phyloP scores from a whole-genome alignment of 2,888 invertebrate genomes.

The Leptothorax acervorum region DNA sequence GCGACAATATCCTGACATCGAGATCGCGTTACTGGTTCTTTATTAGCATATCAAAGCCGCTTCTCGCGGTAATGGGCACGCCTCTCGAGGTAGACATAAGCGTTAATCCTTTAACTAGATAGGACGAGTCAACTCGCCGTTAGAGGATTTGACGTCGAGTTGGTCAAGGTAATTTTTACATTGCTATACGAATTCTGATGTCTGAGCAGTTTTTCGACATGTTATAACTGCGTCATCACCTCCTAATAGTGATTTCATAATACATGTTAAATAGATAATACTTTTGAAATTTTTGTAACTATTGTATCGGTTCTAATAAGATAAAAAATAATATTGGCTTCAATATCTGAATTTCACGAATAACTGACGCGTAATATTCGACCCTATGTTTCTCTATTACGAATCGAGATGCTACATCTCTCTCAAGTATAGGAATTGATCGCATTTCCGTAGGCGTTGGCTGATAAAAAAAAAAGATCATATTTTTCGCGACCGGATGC shows the following conservation, averaged over 20 bases:
- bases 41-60: conserved; percentile 53
- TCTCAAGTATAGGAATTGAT: conserved; percentile 25
- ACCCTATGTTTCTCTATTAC: background rate
- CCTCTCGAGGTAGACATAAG: conserved; percentile 15
- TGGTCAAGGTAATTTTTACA: conserved; percentile 12
- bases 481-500: conserved; percentile 10
- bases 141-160: background rate
- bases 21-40: conserved; percentile 51
- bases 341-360: background rate
- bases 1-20: conserved; percentile 47
- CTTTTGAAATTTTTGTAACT: background rate
- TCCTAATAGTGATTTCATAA: background rate
- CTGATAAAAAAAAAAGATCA: background rate
- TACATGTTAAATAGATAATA: background rate
- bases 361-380: background rate
- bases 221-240: background rate
- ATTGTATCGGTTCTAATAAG: background rate
- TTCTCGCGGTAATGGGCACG: conserved; percentile 38
- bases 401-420: background rate
- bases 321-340: background rate
- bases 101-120: conserved; percentile 43
- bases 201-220: background rate
- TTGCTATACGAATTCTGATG: background rate
- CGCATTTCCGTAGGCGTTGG: background rate
- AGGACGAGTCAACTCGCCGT: conserved; percentile 29